Evolutionary conservation across 2,113 vertebrate genomes (phyloP), one percentile per base, ranked within the genome.

Genomic region (Salvelinus fontinalis): DNA sequence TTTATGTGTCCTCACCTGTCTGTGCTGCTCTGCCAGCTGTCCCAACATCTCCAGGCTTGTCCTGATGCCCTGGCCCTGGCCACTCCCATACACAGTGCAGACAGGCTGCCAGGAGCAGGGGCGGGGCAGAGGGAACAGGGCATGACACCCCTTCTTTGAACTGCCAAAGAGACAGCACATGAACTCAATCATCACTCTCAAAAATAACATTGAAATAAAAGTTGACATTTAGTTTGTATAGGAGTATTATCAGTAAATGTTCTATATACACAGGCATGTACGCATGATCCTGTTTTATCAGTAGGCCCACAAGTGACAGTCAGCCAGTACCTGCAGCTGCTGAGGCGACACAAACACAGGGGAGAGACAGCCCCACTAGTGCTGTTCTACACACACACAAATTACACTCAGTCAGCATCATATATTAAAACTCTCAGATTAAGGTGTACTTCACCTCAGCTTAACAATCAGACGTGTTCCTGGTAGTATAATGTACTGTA

Each of bases 341-440:
- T 71, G 86, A 2, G 96, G 93, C 4, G 83, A 92, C 18, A 49
- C 69, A 2, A 99, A 82, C 0, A 91, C 71, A 0, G 91, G 87
- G 79, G 90, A 91, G 68, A 98, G 73, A 77, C 81, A 80, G 0
- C 71, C 86, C 98, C 97, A 98, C 96, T 96, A 98, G 0, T 76
- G 79, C 98, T 99, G 20, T 49, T 49, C 67, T 48, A 51, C 49
- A 51, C 31, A 34, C 49, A 51, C 34, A 39, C 31, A 67, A 20
- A 66, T 14, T 4, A 51, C 31, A 44, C 54, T 20, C 6, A 11
- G 29, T 68, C 27, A 13, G 31, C 31, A 68, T 68, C 26, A 26
- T 11, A 27, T 5, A 9, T 22, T 11, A 29, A 66, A 13, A 66
- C 60, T 16, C 24, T 22, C 20, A 64, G 18, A 22, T 22, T 22